Percentiles rank a stretch among this genome's conserved stretches.
Conservation (phyloP, 2,888 invertebrate species). For the Caenorhabditis sp. region DNA sequence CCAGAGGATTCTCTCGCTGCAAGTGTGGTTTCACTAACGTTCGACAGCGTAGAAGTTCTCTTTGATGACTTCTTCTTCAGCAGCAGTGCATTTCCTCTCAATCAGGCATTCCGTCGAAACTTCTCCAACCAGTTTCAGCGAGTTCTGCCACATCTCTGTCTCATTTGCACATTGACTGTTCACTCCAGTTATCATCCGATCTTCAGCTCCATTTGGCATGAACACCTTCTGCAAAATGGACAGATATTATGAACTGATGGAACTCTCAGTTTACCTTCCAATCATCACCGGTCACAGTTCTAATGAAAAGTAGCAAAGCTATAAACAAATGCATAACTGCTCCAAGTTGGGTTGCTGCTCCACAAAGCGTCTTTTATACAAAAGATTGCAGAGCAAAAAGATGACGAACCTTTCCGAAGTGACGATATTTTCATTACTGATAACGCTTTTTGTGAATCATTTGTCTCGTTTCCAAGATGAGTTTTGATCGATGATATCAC, state of each 20-base stretch:
- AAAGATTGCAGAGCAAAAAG: neutral
- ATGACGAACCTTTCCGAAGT: constrained; percentile 5
- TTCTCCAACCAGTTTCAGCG: constrained; percentile 21
- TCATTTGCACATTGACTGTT: constrained; percentile 48
- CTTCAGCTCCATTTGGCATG: neutral
- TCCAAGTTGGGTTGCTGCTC: neutral
- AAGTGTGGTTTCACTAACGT: constrained; percentile 19
- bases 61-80: constrained; percentile 19
- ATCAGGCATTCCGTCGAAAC: constrained; percentile 35
- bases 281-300: neutral
- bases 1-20: neutral
- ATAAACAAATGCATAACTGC: neutral
- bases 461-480: no score
- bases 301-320: neutral
- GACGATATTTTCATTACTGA: constrained; percentile 36
- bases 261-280: constrained; percentile 9
- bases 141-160: constrained; percentile 44
- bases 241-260: neutral
- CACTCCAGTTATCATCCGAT: constrained; percentile 21
- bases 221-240: constrained; percentile 20
- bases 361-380: neutral
- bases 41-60: constrained; percentile 49
- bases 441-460: constrained; percentile 30
- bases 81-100: constrained; percentile 25
- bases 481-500: no score